Evolutionary conservation across 2,888 invertebrate species (phyloP).

Genomic region (Ecdyonurus torrentis): DNA sequence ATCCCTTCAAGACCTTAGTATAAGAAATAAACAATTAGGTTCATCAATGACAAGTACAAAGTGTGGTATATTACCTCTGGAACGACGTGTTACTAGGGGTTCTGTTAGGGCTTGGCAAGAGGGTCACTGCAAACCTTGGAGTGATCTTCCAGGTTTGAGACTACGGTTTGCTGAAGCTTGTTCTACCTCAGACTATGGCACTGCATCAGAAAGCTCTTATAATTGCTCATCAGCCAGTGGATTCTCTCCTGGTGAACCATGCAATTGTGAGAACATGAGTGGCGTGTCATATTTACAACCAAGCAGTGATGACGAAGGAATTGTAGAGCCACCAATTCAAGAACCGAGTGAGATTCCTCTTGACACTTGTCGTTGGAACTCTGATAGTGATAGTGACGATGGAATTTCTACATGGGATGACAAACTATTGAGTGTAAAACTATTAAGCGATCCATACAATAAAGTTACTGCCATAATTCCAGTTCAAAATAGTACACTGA

Average conservation of each 20-base stretch:
- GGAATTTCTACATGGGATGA: conserved; percentile 1
- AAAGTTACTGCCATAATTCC: neutral
- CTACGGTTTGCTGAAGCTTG: conserved; percentile 6
- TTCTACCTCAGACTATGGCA: conserved; percentile 15
- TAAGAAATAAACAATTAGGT: too few relatives aligned
- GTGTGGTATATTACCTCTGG: neutral
- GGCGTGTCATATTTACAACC: conserved; percentile 9
- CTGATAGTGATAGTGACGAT: neutral
- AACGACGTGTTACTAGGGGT: neutral
- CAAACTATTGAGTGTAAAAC: neutral
- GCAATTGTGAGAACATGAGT: conserved; percentile 12
- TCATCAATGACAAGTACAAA: too few relatives aligned
- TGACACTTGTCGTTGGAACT: neutral
- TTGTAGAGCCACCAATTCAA: neutral
- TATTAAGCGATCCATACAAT: neutral
- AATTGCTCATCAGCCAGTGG: conserved; percentile 10
- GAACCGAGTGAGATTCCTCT: conserved; percentile 3
- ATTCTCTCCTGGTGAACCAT: conserved; percentile 8
- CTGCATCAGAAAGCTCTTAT: conserved; percentile 14
- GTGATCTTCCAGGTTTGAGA: neutral
- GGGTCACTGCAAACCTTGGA: neutral
- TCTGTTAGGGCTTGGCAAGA: neutral
- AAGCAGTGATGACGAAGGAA: conserved; percentile 5
- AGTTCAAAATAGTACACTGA: neutral
- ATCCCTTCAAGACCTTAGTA: neutral